Percentiles rank a stretch among this genome's conserved stretches.
These are phyloP conservation scores for Luperina nickerlii DNA, from an alignment of 2,888 invertebrate genomes.

Conservation along the genomic window DNA sequence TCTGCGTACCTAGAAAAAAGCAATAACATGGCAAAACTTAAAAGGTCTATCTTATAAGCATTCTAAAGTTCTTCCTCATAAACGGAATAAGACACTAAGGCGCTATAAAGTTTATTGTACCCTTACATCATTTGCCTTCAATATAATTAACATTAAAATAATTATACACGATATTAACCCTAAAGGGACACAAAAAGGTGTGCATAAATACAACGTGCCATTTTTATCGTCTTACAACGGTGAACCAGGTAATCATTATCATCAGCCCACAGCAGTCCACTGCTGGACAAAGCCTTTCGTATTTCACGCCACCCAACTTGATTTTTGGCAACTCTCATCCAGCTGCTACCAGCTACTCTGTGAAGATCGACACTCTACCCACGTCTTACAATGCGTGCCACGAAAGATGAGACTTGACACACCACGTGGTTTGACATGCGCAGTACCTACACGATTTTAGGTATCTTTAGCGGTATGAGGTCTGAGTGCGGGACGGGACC, in stretches of 20 bases:
- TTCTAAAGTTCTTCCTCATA: constrained; percentile 9
- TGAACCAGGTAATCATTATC: not conserved
- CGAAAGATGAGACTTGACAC: no score
- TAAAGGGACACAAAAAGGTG: not conserved
- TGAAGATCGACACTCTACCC: not conserved
- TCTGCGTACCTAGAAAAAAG: not conserved
- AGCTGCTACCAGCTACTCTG: not conserved
- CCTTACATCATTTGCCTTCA: constrained; percentile 51
- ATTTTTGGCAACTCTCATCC: not conserved
- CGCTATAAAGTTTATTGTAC: constrained; percentile 57
- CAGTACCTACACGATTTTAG: no score
- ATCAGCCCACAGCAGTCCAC: no score
- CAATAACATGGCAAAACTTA: constrained; percentile 9
- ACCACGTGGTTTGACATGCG: no score
- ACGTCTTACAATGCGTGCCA: not conserved
- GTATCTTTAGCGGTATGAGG: no score
- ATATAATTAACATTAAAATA: constrained; percentile 28
- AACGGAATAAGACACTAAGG: constrained; percentile 8
- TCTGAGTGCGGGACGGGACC: no score
- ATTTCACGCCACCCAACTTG: not conserved
- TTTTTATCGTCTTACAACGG: constrained; percentile 4
- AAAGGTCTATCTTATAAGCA: constrained; percentile 20
- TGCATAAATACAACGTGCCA: not conserved
- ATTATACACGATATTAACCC: not conserved
- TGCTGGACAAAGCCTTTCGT: not conserved